phyloP scores from a whole-genome alignment of 2,888 invertebrate species.

The Agrotis exclamationis region DNA sequence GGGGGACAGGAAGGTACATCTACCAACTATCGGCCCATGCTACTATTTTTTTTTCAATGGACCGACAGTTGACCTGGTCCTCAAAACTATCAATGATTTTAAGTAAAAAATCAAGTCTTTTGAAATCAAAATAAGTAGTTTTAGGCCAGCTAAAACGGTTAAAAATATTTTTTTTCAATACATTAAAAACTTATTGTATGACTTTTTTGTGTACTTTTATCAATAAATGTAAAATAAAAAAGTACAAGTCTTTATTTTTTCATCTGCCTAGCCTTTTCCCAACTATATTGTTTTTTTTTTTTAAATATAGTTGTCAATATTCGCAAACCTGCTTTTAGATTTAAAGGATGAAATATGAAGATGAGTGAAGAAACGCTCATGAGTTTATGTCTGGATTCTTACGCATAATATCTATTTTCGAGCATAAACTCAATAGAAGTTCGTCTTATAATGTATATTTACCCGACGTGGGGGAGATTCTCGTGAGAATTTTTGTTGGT shows the following conservation, averaged over 20 bases:
- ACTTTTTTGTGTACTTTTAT: neutral
- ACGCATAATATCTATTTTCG: neutral
- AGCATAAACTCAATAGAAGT: neutral
- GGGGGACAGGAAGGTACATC: neutral
- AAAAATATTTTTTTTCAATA: slow-evolving; percentile 5
- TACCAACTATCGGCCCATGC: slow-evolving; percentile 15
- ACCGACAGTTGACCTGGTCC: neutral
- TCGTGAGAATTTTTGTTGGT: neutral
- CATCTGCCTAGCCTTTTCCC: too few species aligned
- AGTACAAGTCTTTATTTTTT: slow-evolving; percentile 7
- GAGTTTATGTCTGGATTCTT: neutral
- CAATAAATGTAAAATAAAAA: slow-evolving; percentile 16
- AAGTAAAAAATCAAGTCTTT: neutral
- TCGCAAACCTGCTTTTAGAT: slow-evolving; percentile 13
- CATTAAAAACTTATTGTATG: slow-evolving; percentile 16
- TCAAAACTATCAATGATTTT: slow-evolving; percentile 7
- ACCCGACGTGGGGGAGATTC: slow-evolving; percentile 7
- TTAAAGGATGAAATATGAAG: neutral
- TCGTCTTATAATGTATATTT: neutral
- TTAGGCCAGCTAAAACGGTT: slow-evolving; percentile 73
- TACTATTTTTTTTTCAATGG: neutral
- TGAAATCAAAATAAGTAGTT: slow-evolving; percentile 50
- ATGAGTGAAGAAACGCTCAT: neutral
- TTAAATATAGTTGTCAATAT: neutral
- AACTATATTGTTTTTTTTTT: too few species aligned